Conservation (phyloP, 2,797 vertebrate species). For the Austrolebias charrua region DNA sequence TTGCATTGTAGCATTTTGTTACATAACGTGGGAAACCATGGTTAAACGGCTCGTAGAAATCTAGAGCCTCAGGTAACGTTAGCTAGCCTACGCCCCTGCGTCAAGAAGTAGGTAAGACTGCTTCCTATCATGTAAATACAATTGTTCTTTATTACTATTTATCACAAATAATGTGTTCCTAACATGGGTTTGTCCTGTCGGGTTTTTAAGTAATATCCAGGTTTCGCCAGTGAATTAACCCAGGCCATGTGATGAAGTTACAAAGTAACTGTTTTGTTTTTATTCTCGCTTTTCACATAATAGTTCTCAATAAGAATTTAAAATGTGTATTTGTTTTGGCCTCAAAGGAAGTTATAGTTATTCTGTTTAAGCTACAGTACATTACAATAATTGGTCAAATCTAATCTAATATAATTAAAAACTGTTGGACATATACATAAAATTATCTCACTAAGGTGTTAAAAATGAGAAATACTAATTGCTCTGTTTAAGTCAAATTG, state of each 20-base stretch:
- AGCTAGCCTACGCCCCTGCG: constrained; percentile 69
- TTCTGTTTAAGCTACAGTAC: no score
- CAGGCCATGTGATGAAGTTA: constrained; percentile 24
- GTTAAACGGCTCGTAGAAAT: constrained; percentile 25
- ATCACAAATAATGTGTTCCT: accelerated
- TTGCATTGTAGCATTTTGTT: not conserved
- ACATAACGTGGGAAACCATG: not conserved
- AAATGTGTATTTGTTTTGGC: no score
- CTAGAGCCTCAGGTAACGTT: constrained; percentile 58
- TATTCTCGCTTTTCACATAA: not conserved
- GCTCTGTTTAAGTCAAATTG: no score
- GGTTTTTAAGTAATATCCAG: constrained; percentile 25
- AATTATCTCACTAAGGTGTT: no score
- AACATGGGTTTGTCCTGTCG: not conserved
- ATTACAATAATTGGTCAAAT: no score
- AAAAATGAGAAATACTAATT: no score
- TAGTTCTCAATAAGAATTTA: not conserved
- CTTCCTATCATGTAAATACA: not conserved
- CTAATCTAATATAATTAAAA: no score
- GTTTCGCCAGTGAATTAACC: constrained; percentile 9
- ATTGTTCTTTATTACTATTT: not conserved
- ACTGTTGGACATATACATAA: no score
- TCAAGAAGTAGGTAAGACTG: constrained; percentile 39
- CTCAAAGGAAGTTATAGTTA: no score
- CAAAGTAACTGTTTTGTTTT: constrained; percentile 1